Base-by-base conservation (phyloP, 2,797 vertebrate genomes). In the Danio jaintianensis region DNA sequence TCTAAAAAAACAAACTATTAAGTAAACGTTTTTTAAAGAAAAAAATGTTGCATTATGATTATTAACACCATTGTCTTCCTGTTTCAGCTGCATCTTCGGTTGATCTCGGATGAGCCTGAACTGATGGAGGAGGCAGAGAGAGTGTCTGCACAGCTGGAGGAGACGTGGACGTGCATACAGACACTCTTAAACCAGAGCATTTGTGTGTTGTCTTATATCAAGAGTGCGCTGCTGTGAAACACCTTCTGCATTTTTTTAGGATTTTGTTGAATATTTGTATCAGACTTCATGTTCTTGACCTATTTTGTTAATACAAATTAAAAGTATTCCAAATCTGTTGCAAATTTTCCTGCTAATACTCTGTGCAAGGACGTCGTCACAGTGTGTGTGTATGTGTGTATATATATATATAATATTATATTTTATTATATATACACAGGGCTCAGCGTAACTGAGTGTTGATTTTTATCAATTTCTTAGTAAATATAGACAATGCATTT, bases 151-250 rank as follows among this genome's bases (percentile, higher is more conserved):
- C 90, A 89, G 0, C 90, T 98, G 7, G 95, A 98, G 75, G 90
- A 93, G 20, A 93, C 92, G 0, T 99, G 98, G 97, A 91, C 89
- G 70, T 92, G 93, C 86, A 92, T 98, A 78, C 94, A 70, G 20
- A 89, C 87, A 8, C 94, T 96, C 0, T 95, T 98, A 74, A 93
- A 95, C 89, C 96, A 98, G 90, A 98, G 94, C 63, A 90, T 98
- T 29, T 98, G 98, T 91, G 87, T 99, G 78, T 88, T 99, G 91
- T 94, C 95, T 2, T 99, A 97, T 20, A 90, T 94, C 53, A 98
- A 97, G 93, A 99, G 96, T 79, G 96, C 97, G 15, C 91, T 99
- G 79, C 90, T 99, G 48, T 99, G 86, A 93, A 66, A 38, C 48
- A 61, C 64, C 58, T 63, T 55, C 43, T 42, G 40, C 20, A 22